Evolutionary conservation across 2,888 invertebrate species (phyloP).

Genomic region (Chymomyza caudatula): DNA sequence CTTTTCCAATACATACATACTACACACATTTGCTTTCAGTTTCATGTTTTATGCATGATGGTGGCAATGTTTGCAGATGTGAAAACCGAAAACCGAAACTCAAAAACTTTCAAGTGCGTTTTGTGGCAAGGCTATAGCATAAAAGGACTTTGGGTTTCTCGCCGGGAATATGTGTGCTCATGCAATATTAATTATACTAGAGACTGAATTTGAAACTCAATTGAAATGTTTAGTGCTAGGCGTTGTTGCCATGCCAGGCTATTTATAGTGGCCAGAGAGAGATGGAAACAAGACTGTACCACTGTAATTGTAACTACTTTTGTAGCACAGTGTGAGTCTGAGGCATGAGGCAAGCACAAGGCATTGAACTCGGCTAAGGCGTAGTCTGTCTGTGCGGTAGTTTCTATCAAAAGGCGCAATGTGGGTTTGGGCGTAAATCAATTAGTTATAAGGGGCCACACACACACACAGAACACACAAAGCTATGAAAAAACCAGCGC

Average conservation of each 20-base stretch:
- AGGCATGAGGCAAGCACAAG: slow-evolving; percentile 3
- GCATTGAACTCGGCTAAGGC: slow-evolving; percentile 33
- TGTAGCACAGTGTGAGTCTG: neutral
- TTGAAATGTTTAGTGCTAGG: neutral
- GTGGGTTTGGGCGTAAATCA: slow-evolving; percentile 19
- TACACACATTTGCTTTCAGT: neutral
- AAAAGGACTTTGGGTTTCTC: neutral
- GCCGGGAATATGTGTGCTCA: slow-evolving; percentile 9
- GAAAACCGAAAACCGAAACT: slow-evolving; percentile 8
- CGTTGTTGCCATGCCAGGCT: neutral
- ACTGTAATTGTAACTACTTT: neutral
- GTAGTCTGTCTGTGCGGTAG: neutral
- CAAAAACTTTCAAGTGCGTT: neutral
- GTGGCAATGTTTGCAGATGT: slow-evolving; percentile 29
- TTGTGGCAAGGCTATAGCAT: neutral
- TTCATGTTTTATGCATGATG: slow-evolving; percentile 39
- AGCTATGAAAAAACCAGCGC: neutral
- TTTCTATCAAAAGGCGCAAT: neutral
- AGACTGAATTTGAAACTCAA: slow-evolving; percentile 4
- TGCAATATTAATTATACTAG: slow-evolving; percentile 29
- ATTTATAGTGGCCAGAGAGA: neutral
- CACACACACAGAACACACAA: neutral
- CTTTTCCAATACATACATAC: neutral
- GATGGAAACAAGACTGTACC: neutral
- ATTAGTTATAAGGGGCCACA: slow-evolving; percentile 22